Evolutionary conservation across 2,888 invertebrate genomes (phyloP).

Genomic region (Agrochola lychnidis): DNA sequence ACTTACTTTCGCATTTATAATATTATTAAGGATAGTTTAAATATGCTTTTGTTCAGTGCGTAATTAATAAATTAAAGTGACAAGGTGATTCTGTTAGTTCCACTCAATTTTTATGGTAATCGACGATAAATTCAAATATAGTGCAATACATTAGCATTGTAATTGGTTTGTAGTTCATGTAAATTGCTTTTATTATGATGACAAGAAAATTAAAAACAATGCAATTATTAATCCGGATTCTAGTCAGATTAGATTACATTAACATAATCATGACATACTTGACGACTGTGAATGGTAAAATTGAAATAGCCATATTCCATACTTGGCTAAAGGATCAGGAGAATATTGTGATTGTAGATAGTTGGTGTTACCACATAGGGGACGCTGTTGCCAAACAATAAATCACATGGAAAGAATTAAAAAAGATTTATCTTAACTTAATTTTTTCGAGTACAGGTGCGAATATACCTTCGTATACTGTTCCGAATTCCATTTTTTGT

Average conservation of each 20-base stretch:
- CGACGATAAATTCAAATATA: not conserved
- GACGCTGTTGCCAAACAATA: no score
- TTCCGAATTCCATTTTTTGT: slow-evolving; percentile 3
- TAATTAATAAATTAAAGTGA: slow-evolving; percentile 1
- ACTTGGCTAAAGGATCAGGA: not conserved
- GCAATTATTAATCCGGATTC: not conserved
- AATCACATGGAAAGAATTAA: no score
- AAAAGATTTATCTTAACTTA: not conserved
- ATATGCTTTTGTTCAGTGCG: not conserved
- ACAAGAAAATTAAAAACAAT: slow-evolving; percentile 7
- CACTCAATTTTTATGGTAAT: slow-evolving; percentile 7
- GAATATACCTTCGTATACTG: not conserved
- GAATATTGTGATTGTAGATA: not conserved
- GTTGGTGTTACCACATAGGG: not conserved
- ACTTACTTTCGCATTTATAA: no score
- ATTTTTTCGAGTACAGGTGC: not conserved
- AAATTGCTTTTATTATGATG: slow-evolving; percentile 19
- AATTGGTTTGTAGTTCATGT: slow-evolving; percentile 18
- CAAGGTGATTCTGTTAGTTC: not conserved
- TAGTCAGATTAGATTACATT: not conserved
- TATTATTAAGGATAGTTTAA: no score
- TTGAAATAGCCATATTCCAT: not conserved
- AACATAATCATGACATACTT: not conserved
- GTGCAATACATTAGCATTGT: not conserved
- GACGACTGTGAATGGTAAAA: not conserved